Percentiles rank a stretch among this genome's conserved stretches.
Evolutionary conservation across 2,888 invertebrate genomes (phyloP).

Genomic region (Macroteleia sp.): DNA sequence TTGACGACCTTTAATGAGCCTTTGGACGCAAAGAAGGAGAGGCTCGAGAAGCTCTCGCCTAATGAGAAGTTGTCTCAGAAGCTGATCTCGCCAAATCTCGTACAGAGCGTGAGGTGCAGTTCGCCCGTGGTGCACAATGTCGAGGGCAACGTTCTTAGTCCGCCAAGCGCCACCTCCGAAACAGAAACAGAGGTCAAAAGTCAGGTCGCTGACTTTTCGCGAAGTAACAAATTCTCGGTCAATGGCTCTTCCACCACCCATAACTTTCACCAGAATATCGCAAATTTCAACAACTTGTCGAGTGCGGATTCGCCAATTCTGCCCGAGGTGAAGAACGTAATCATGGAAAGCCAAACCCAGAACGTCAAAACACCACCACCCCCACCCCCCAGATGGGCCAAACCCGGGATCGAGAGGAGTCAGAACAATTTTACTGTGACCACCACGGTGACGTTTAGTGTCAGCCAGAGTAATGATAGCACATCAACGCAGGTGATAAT

Average conservation of each 20-base stretch:
- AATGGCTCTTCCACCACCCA: slow-evolving; percentile 72
- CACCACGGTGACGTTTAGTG: slow-evolving; percentile 93
- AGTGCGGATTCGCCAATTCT: slow-evolving; percentile 72
- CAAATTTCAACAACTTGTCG: slow-evolving; percentile 74
- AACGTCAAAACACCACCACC: slow-evolving; percentile 88
- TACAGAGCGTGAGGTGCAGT: slow-evolving; percentile 80
- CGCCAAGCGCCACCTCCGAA: slow-evolving; percentile 68
- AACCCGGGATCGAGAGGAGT: slow-evolving; percentile 86
- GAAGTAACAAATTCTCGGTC: slow-evolving; percentile 75
- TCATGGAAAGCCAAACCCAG: slow-evolving; percentile 71
- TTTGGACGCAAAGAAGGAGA: slow-evolving; percentile 75
- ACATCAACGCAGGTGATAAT: slow-evolving; percentile 65
- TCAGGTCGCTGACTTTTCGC: slow-evolving; percentile 71
- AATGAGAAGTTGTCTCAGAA: slow-evolving; percentile 79
- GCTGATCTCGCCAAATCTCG: slow-evolving; percentile 81
- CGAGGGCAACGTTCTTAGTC: slow-evolving; percentile 80
- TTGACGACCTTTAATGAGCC: slow-evolving; percentile 85
- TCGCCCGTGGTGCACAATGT: slow-evolving; percentile 82
- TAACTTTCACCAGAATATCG: slow-evolving; percentile 79
- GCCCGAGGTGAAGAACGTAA: slow-evolving; percentile 72
- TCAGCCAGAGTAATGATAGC: slow-evolving; percentile 84
- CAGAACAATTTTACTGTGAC: slow-evolving; percentile 91
- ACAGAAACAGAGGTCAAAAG: slow-evolving; percentile 67
- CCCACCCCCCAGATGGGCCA: slow-evolving; percentile 94
- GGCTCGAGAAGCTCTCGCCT: slow-evolving; percentile 74